Conservation (phyloP, 2,113 vertebrate species). For the Chloroceryle aenea region DNA sequence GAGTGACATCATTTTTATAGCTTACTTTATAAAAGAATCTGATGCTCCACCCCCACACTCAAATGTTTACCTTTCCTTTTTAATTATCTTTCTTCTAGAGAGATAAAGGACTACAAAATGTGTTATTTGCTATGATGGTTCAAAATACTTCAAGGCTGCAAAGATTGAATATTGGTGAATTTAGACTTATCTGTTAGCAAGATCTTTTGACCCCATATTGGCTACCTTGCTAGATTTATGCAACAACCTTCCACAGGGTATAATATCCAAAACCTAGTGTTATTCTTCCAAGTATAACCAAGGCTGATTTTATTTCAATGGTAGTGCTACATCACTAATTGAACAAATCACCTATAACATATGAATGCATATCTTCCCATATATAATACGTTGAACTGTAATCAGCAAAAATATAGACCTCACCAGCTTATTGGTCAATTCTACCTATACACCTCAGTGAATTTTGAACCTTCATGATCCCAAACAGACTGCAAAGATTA, state of each 20-base stretch:
- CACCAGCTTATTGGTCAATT: background rate
- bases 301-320: background rate
- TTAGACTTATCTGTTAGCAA: background rate
- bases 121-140: background rate
- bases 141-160: background rate
- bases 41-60: background rate
- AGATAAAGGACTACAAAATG: background rate
- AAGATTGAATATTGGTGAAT: background rate
- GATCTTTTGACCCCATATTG: background rate
- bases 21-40: background rate
- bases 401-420: background rate
- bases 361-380: background rate
- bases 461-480: background rate
- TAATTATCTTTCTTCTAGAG: background rate
- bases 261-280: background rate
- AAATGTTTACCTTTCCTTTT: background rate
- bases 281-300: background rate
- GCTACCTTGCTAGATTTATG: background rate
- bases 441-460: background rate
- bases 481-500: background rate
- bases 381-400: background rate
- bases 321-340: background rate
- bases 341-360: background rate
- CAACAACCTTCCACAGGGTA: background rate
- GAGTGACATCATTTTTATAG: background rate